phyloP scores from a whole-genome alignment of 2,797 vertebrate species.

The Cossypha polioptera region DNA sequence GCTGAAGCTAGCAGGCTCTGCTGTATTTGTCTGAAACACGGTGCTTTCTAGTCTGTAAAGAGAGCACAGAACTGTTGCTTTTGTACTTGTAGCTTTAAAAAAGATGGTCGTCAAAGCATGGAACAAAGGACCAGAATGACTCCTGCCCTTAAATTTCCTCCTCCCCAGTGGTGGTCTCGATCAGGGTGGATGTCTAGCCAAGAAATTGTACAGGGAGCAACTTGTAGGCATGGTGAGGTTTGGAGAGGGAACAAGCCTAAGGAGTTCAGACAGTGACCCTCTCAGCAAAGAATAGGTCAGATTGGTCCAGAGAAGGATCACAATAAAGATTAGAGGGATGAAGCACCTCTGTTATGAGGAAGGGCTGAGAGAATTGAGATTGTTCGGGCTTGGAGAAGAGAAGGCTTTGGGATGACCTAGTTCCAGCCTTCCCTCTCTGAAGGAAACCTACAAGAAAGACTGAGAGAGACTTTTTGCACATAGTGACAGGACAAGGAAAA shows the following conservation, averaged over 20 bases:
- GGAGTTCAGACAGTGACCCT: neutral
- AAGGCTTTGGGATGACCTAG: neutral
- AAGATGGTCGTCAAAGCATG: neutral
- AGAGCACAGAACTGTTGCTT: conserved; percentile 26
- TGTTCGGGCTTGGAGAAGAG: neutral
- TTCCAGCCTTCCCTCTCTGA: neutral
- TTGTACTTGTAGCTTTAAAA: conserved; percentile 19
- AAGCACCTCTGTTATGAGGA: neutral
- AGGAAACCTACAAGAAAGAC: neutral
- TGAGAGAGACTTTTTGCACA: neutral
- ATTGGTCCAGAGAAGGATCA: neutral
- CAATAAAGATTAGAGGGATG: neutral
- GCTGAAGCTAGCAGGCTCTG: conserved; percentile 44
- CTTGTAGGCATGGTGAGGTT: neutral
- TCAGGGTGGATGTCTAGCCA: neutral
- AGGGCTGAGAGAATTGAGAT: neutral
- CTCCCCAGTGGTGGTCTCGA: fast-evolving
- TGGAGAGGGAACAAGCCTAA: neutral
- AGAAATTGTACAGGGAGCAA: neutral
- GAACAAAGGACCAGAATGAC: conserved; percentile 29
- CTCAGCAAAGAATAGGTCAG: neutral
- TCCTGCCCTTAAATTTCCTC: neutral
- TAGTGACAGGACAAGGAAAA: neutral
- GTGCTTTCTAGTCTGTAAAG: neutral
- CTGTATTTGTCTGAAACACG: neutral